Evolutionary conservation across 2,113 vertebrate species (phyloP).

Genomic region (Megaceryle maxima): DNA sequence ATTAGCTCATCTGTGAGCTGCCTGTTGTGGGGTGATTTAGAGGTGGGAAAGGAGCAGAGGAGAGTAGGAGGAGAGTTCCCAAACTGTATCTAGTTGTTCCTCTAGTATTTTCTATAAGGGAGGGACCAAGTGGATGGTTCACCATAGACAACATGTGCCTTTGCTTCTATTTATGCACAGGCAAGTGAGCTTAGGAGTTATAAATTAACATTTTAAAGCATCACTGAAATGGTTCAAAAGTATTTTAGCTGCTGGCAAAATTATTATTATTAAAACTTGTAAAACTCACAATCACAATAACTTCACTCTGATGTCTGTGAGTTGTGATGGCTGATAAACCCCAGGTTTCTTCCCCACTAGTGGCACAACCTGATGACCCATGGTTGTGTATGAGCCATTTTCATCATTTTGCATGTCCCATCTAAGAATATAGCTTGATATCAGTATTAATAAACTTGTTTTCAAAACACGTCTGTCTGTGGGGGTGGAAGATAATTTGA

Average conservation of each 20-base stretch:
- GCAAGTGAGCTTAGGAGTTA: background rate
- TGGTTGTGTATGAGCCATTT: background rate
- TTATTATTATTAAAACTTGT: background rate
- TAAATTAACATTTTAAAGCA: background rate
- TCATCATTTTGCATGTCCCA: background rate
- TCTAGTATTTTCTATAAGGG: background rate
- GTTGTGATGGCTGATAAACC: fast-evolving
- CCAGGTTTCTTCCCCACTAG: background rate
- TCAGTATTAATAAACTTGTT: background rate
- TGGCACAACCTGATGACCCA: background rate
- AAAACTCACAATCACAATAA: background rate
- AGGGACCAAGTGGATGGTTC: background rate
- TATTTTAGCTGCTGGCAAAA: background rate
- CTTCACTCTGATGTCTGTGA: background rate
- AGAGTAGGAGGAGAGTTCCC: background rate
- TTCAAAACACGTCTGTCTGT: background rate
- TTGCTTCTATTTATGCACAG: background rate
- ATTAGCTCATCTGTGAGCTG: background rate
- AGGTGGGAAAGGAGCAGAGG: background rate
- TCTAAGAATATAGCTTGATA: background rate
- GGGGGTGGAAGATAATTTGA: background rate
- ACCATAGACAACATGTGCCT: background rate
- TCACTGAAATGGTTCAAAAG: background rate
- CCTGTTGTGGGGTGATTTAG: background rate
- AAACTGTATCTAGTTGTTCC: background rate